Base-by-base conservation (phyloP, 2,113 vertebrate species). In the Hippolais icterina region DNA sequence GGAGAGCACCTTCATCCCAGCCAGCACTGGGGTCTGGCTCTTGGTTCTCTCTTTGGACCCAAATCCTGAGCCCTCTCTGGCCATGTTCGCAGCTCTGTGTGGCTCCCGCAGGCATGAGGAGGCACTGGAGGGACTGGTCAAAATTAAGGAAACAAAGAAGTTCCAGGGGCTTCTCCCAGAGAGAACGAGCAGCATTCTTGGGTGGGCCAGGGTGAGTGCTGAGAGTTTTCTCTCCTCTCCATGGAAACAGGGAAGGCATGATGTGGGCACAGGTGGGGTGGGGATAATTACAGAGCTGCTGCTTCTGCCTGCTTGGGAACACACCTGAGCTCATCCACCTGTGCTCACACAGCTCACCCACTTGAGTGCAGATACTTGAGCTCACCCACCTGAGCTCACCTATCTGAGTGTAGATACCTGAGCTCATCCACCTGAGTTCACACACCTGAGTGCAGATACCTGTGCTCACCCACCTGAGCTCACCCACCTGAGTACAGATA, bases 51-150 rank as follows among this genome's bases (percentile, higher is more conserved):
- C 60, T 49, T 20, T 10, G 37, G 1, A 7, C 11, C 61, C 63
- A 14, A 10, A 29, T 2, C 42, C 52, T 7, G 28, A 12, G 37
- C 22, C 33, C 27, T 39, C 37, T 10, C 37, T 13, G 4, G 18
- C 44, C 1, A 0, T 1, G 12, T 3, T 46, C 52, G 6, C 60
- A 5, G 0, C 0, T 9, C 3, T 1, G 14, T 5, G 24, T n/a
- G 46, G 37, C 22, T 46, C 27, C 37, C 53, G 21, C 57, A 6
- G 22, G 23, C 39, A 37, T 1, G 1, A 7, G 22, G 41, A 39
- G 23, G 33, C 59, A 28, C 28, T n/a, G 41, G 4, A 39, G 23
- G 28, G 10, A 17, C 20, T 5, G 57, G 31, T 35, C 39, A 53
- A 47, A 25, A 7, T 6, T 4, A 15, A 12, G n/a, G 21, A 39